Conservation (phyloP, 2,888 invertebrate species). For the Melolontha melolontha region DNA sequence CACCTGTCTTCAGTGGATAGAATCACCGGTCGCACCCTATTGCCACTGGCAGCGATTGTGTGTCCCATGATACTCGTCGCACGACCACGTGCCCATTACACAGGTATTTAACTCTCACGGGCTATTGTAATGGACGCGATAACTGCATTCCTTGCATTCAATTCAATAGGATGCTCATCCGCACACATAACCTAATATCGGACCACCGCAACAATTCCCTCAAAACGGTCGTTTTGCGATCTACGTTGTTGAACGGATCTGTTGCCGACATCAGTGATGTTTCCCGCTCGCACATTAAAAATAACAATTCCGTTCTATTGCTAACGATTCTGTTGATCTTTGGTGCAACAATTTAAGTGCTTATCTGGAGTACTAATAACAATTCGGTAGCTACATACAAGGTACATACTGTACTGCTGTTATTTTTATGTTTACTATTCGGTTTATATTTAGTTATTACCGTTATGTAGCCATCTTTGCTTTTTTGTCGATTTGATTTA, state of each 20-base stretch:
- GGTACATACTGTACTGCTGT: neutral
- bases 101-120: conserved; percentile 56
- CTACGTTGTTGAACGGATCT: conserved; percentile 5
- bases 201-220: conserved; percentile 37
- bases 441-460: conserved; percentile 8
- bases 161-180: conserved; percentile 49
- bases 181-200: conserved; percentile 40
- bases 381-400: conserved; percentile 2
- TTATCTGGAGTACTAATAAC: conserved; percentile 33
- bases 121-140: conserved; percentile 57
- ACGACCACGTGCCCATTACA: conserved; percentile 62
- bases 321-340: conserved; percentile 20
- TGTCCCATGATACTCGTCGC: conserved; percentile 60
- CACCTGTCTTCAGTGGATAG: conserved; percentile 24
- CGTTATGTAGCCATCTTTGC: neutral
- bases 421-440: conserved; percentile 20
- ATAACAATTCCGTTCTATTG: conserved; percentile 29
- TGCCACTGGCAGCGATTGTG: conserved; percentile 34
- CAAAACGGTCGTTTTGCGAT: conserved; percentile 42
- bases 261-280: conserved; percentile 1
- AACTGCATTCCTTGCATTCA: conserved; percentile 54
- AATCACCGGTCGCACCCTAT: conserved; percentile 34
- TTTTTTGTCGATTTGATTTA: too few relatives aligned
- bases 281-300: conserved; percentile 24
- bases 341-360: conserved; percentile 19